A percentile compares a stretch with the other conserved stretches of the same genome.
These are phyloP conservation scores for Erpobdella octoculata DNA, from an alignment of 2,888 invertebrate species.

Conservation along the genomic window DNA sequence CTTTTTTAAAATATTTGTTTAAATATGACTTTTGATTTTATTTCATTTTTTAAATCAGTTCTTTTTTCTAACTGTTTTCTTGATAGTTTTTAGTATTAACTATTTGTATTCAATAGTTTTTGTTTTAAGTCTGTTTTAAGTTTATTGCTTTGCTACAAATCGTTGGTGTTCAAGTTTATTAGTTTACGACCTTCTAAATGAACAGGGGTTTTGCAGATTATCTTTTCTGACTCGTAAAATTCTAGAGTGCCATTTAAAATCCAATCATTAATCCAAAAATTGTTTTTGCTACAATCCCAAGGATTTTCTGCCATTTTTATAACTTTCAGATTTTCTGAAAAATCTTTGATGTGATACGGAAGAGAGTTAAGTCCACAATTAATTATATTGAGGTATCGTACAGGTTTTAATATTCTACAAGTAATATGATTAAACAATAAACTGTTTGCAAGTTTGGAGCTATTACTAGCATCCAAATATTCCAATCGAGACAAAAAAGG, in stretches of 20 bases:
- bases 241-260: constrained; percentile 56
- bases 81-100: too few relatives aligned
- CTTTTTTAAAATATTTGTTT: too few relatives aligned
- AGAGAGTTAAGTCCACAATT: constrained; percentile 61
- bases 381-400: constrained; percentile 62
- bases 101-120: too few relatives aligned
- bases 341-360: constrained; percentile 63
- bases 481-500: constrained; percentile 36
- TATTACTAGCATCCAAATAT: constrained; percentile 40
- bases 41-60: too few relatives aligned
- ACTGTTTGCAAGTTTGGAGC: constrained; percentile 32
- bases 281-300: constrained; percentile 60
- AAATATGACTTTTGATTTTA: too few relatives aligned
- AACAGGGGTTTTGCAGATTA: constrained; percentile 52
- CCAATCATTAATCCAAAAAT: constrained; percentile 57
- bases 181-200: constrained; percentile 43
- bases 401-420: constrained; percentile 16
- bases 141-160: too few relatives aligned
- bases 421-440: constrained; percentile 26
- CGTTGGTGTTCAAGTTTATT: constrained; percentile 33
- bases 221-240: constrained; percentile 47
- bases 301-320: constrained; percentile 65
- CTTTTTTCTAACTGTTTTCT: too few relatives aligned
- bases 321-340: constrained; percentile 64
- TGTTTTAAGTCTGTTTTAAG: too few relatives aligned